A percentile compares a stretch with the other conserved stretches of the same genome.
phyloP scores from a whole-genome alignment of 37 sponge, comb jelly and placozoan genomes.

The Petrosia ficiformis region DNA sequence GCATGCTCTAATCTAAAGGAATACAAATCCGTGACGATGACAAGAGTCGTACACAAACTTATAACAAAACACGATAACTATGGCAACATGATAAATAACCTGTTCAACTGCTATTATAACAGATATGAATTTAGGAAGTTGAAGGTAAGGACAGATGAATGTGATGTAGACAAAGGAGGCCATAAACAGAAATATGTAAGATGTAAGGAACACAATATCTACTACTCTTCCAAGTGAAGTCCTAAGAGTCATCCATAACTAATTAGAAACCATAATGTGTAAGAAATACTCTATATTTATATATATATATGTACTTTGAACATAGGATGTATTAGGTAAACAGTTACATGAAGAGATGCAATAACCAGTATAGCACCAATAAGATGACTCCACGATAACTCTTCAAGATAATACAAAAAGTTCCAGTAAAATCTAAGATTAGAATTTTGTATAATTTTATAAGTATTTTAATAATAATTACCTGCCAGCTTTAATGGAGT shows the following conservation, averaged over 20 bases:
- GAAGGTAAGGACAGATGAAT: not conserved
- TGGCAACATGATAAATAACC: not conserved
- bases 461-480: not conserved
- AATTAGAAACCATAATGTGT: no score
- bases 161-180: not conserved
- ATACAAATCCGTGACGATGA: not conserved
- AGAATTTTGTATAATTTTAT: not conserved
- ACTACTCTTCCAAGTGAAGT: no score
- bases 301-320: no score
- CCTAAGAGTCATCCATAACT: no score
- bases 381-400: no score
- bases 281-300: no score
- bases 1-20: constrained; percentile 44
- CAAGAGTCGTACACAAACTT: not conserved
- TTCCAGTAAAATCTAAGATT: not conserved
- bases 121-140: not conserved
- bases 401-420: not conserved
- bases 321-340: no score
- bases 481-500: not conserved
- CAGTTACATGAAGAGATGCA: no score
- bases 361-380: no score
- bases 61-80: not conserved
- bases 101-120: not conserved
- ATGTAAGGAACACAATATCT: not conserved
- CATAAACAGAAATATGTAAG: not conserved